Evolutionary conservation across 37 sponge, comb jelly and placozoan genomes (phyloP).

Genomic region (Ephydatia muelleri): DNA sequence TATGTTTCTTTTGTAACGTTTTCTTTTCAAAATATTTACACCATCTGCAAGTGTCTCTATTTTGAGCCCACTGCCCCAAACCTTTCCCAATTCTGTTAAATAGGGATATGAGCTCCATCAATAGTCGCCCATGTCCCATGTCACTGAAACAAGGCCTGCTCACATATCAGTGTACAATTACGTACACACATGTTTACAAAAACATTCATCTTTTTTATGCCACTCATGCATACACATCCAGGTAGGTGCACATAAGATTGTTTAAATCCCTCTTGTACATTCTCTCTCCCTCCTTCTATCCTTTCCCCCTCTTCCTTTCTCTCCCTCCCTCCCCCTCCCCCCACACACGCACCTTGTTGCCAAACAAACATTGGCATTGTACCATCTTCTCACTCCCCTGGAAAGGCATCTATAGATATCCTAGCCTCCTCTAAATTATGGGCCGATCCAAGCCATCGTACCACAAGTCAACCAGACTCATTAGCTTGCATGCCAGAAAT

Average conservation of each 20-base stretch:
- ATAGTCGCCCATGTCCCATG: no score
- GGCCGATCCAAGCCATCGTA: neutral
- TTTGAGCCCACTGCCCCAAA: no score
- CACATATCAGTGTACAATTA: neutral
- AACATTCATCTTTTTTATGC: no score
- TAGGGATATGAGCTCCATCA: no score
- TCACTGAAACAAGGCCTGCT: no score
- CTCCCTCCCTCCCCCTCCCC: slow-evolving; percentile 5
- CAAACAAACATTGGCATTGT: neutral
- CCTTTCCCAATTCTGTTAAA: no score
- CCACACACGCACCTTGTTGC: neutral
- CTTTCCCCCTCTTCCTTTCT: neutral
- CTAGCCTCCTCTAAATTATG: neutral
- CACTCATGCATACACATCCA: no score
- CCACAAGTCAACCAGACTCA: neutral
- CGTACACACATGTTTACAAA: slow-evolving; percentile 28
- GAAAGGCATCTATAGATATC: neutral
- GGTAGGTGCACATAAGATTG: no score
- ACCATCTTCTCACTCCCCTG: neutral
- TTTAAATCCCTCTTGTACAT: neutral
- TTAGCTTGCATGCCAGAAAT: neutral
- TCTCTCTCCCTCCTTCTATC: neutral
- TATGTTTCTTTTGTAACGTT: no score
- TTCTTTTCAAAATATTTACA: no score
- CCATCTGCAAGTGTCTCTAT: no score